A percentile compares a stretch with the other conserved stretches of the same genome.
Conservation (phyloP, 1,140 invertebrate species). For the Trypoxylus dichotomus region DNA sequence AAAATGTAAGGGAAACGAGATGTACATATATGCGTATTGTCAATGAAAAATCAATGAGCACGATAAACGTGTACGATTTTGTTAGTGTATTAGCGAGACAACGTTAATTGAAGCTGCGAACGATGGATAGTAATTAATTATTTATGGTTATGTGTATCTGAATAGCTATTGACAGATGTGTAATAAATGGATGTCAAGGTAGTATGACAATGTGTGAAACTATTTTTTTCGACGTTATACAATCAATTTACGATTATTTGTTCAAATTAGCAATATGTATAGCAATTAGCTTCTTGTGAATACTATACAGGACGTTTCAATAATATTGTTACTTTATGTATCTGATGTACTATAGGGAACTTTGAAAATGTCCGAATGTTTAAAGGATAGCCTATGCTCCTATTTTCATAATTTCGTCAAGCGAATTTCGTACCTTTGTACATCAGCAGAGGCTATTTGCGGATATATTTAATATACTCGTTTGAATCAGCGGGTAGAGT, state of each 20-base stretch:
- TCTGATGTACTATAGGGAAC: no score
- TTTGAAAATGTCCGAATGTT: no score
- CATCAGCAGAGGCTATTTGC: no score
- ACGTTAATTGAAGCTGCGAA: conserved; percentile 4
- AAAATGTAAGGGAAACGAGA: neutral
- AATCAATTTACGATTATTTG: neutral
- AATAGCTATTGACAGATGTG: neutral
- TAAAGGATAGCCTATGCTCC: no score
- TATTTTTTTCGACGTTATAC: neutral
- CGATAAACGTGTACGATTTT: neutral
- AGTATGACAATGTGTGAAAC: neutral
- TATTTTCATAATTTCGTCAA: no score
- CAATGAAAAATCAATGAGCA: neutral
- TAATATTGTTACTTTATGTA: no score
- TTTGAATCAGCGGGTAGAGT: no score
- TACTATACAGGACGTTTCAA: no score
- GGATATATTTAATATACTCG: no score
- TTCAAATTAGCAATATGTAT: neutral
- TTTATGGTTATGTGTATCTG: neutral
- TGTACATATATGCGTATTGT: neutral
- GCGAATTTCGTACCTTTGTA: no score
- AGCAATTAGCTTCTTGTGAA: no score
- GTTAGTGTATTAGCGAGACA: neutral
- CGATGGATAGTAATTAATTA: neutral
- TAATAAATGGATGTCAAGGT: neutral